phyloP scores from a whole-genome alignment of 1,140 invertebrate genomes.

The Prorops nasuta region DNA sequence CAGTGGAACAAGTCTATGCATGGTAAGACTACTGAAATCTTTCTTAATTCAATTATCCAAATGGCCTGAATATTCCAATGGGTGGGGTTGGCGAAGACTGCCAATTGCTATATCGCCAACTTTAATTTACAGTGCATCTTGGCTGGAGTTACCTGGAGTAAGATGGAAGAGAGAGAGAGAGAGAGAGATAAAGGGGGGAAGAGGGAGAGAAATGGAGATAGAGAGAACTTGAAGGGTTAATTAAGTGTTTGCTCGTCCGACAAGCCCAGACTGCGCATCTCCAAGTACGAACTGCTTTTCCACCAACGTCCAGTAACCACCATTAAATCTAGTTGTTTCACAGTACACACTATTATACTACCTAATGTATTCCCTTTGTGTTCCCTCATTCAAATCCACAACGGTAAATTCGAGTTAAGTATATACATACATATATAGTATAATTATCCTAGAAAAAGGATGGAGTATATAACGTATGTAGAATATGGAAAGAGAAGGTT shows the following conservation, averaged over 20 bases:
- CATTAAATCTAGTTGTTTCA: slow-evolving; percentile 18
- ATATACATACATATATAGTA: no score
- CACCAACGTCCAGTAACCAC: slow-evolving; percentile 11
- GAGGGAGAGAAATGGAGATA: not conserved
- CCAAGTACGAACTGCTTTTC: slow-evolving; percentile 19
- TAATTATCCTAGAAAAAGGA: no score
- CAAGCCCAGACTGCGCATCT: slow-evolving; percentile 28
- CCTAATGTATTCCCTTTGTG: slow-evolving; percentile 15
- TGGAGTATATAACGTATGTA: no score
- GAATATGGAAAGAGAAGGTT: no score
- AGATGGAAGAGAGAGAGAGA: not conserved
- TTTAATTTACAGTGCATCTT: not conserved
- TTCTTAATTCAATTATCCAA: no score
- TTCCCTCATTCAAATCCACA: no score
- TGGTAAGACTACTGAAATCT: no score
- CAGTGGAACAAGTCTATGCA: no score
- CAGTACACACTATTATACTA: no score
- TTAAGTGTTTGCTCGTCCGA: slow-evolving; percentile 41
- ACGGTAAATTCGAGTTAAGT: no score
- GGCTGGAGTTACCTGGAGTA: not conserved
- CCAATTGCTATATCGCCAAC: not conserved
- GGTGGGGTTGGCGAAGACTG: not conserved
- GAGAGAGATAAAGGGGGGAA: not conserved
- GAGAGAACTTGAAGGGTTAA: slow-evolving; percentile 36
- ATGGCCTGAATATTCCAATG: no score